Base-by-base conservation (phyloP, 2,888 invertebrate species). In the Luperina nickerlii region DNA sequence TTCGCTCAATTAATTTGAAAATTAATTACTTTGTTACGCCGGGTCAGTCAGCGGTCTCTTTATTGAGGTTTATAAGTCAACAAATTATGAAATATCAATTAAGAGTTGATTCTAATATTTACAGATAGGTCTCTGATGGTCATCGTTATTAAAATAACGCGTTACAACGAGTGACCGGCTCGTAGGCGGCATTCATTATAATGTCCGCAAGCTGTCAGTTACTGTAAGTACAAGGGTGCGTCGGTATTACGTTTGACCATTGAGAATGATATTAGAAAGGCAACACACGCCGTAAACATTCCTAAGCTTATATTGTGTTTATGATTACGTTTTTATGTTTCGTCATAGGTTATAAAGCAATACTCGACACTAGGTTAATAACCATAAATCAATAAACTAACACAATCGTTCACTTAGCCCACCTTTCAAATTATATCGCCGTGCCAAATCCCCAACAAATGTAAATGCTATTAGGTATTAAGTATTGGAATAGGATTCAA, bases 1-100 rank as follows among this genome's bases (percentile, higher is more conserved):
- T 94, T 94, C 93, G 93, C 93, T 93, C 93, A 95, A 95, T 95
- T 95, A 95, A 95, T 94, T 95, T 94, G 90, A 94, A 95, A 95
- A 95, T 94, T 94, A 95, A 95, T 96, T 95, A 92, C 92, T 94
- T 92, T 93, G 91, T 91, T 92, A 93, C 92, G 94, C 91, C 90
- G 92, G 94, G 93, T 94, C 93, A 93, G 87, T 82, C 90, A 86
- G 89, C 88, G 89, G 89, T 90, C 90, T 91, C 87, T 81, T 84
- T 93, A 94, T 92, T 92, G 91, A 93, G 94, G 93, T 94, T 93
- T 93, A 89, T 93, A 93, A 93, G 93, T 91, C 92, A 93, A 82
- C 87, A 83, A 90, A 91, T 95, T 94, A 93, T 92, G 94, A 94
- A 95, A 94, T 88, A 80, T 79, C 73, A 62, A 78, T 78, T 87